A percentile compares a stretch with the other conserved stretches of the same genome.
These are phyloP conservation scores for Zeuzera pyrina DNA, from an alignment of 2,888 invertebrate genomes.

Conservation along the genomic window DNA sequence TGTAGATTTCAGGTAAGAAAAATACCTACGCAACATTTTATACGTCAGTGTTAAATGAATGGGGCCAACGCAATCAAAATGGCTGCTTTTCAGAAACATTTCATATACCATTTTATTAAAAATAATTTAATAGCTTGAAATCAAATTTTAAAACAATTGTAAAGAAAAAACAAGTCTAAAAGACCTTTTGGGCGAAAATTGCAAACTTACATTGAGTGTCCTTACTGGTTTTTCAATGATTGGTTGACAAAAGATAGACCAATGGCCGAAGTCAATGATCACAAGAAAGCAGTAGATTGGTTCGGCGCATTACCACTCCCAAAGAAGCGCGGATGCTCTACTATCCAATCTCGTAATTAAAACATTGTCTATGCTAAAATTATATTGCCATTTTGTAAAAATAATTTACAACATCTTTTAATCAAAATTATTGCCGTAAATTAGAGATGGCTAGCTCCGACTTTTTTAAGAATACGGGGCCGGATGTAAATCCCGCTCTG, in stretches of 20 bases:
- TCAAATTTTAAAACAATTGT: conserved; percentile 1
- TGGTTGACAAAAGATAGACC: conserved; percentile 90
- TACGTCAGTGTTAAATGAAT: no score
- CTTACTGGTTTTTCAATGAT: conserved; percentile 87
- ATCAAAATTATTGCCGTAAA: no score
- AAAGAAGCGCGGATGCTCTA: conserved; percentile 49
- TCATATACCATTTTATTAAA: conserved; percentile 13
- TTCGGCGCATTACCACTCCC: conserved; percentile 78
- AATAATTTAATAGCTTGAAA: not conserved
- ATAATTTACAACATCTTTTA: no score
- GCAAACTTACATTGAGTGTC: conserved; percentile 66
- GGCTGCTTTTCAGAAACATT: conserved; percentile 60
- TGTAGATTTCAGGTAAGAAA: no score
- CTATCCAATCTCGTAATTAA: conserved; percentile 64
- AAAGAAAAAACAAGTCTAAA: conserved; percentile 25
- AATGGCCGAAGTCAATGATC: conserved; percentile 86
- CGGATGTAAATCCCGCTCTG: no score
- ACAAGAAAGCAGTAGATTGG: conserved; percentile 82
- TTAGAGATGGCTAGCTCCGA: no score
- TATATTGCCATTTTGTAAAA: not conserved
- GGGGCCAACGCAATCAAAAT: conserved; percentile 61
- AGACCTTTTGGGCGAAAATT: conserved; percentile 51
- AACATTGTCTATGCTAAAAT: conserved; percentile 48
- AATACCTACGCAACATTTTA: no score
- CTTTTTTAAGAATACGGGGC: no score